Conservation (phyloP, 2,113 vertebrate genomes). For the Chloebia gouldiae region DNA sequence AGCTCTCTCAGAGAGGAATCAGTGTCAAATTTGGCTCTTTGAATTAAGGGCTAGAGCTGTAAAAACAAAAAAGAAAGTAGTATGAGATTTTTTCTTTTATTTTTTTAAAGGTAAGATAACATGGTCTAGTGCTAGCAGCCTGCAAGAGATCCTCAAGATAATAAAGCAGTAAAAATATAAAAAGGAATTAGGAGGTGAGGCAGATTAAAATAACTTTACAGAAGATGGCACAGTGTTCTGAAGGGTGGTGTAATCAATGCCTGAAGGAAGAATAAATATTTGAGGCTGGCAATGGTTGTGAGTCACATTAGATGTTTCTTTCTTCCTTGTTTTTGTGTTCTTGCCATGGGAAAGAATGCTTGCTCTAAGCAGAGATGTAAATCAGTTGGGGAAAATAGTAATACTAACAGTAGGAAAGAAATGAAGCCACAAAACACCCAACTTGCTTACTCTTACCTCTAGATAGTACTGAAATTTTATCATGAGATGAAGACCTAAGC, state of each 20-base stretch:
- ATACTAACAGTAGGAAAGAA: background rate
- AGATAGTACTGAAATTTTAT: background rate
- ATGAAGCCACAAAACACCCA: background rate
- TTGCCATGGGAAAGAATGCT: background rate
- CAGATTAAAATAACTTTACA: background rate
- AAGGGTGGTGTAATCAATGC: background rate
- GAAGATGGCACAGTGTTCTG: background rate
- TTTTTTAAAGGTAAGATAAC: background rate
- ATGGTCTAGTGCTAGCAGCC: background rate
- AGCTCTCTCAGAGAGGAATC: background rate
- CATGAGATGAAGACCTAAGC: background rate
- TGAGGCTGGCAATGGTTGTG: background rate
- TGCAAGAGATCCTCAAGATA: background rate
- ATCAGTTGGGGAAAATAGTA: background rate
- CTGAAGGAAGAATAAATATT: conserved; percentile 39
- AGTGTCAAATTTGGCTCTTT: background rate
- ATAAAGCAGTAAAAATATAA: background rate
- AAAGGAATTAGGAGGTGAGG: background rate
- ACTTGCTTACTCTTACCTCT: background rate
- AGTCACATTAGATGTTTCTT: background rate
- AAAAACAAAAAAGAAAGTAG: background rate
- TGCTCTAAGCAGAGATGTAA: background rate
- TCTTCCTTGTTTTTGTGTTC: conserved; percentile 30
- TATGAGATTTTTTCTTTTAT: background rate
- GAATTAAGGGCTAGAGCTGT: background rate